Evolutionary conservation across 2,113 vertebrate species (phyloP).

Genomic region (Raphicerus campestris): DNA sequence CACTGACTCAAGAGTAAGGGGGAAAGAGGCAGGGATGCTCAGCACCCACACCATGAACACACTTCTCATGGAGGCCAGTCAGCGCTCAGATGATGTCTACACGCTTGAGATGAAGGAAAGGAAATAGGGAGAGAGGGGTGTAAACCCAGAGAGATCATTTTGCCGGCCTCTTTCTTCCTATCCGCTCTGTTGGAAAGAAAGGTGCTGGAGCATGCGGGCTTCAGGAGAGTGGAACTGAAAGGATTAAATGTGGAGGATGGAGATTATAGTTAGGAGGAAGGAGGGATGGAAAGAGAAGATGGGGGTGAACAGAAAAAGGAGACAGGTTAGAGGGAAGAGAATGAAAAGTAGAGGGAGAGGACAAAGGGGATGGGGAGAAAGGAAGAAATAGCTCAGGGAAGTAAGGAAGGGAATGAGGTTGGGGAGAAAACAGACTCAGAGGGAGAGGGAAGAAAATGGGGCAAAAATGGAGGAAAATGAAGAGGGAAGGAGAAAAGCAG

Average conservation of each 20-base stretch:
- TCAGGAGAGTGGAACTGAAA: conserved; percentile 66
- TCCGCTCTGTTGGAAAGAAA: neutral
- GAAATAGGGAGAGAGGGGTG: neutral
- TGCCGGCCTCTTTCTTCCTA: neutral
- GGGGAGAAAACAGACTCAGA: neutral
- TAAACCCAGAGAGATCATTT: neutral
- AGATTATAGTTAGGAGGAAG: conserved; percentile 74
- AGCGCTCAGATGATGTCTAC: neutral
- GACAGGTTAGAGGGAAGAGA: conserved; percentile 59
- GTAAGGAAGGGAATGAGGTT: neutral
- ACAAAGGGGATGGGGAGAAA: neutral
- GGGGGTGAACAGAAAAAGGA: neutral
- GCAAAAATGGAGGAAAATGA: neutral
- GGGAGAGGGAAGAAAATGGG: neutral
- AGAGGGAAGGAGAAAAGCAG: neutral
- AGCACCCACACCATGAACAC: neutral
- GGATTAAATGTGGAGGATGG: conserved; percentile 75
- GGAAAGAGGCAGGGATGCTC: neutral
- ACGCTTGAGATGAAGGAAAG: neutral
- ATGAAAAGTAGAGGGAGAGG: conserved; percentile 59
- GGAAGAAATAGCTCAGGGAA: neutral
- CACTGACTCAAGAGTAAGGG: neutral
- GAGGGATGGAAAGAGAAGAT: conserved; percentile 73
- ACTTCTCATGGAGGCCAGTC: neutral
- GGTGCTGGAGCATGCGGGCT: conserved; percentile 40